Base-by-base conservation (phyloP, 2,888 invertebrate species). In the Anthophora plumipes region DNA sequence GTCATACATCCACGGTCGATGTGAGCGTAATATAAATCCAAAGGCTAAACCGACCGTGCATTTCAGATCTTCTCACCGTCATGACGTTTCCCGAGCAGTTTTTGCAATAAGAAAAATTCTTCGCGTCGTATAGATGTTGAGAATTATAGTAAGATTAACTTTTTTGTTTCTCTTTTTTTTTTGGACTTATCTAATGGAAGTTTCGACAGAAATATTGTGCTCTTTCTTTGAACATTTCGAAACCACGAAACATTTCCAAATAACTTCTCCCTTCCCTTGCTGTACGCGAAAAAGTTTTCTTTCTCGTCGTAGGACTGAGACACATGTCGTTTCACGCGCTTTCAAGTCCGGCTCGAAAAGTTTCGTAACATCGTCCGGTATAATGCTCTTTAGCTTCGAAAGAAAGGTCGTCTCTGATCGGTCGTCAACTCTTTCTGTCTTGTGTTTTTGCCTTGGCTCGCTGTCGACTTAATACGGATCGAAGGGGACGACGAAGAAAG, bases 1-100 rank as follows among this genome's bases (percentile, higher is more conserved):
- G 72, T 80, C 84, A 80, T 89, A 88, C 86, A 78, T 87, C 73
- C 74, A 75, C 17, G 22, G 71, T 71, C 87, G 85, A 87, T 85
- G 83, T 74, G 84, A 83, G 77, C 66, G 84, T 83, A 88, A 88
- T 90, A 88, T 88, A 89, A 92, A 91, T 89, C 84, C 83, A 77
- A 84, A 82, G 78, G 78, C 71, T 78, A 85, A 85, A 80, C 78
- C 70, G 76, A 81, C 67, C 80, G 74, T 85, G 87, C 84, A 88
- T 88, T 87, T 79, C 78, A 75, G 80, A 86, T 86, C 85, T 82
- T 77, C 73, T 63, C 63, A 52, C 43, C 25, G 25, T n/a, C 25
- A 11, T 17, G n/a, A 57, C 37, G 14, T n/a, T 46, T 43, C 43
- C 12, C 9, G n/a, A 22, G 9, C 25, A 25, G 17, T 43, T 14